Evolutionary conservation across 2,113 vertebrate species (phyloP).

Genomic region (Lepus timidus): DNA sequence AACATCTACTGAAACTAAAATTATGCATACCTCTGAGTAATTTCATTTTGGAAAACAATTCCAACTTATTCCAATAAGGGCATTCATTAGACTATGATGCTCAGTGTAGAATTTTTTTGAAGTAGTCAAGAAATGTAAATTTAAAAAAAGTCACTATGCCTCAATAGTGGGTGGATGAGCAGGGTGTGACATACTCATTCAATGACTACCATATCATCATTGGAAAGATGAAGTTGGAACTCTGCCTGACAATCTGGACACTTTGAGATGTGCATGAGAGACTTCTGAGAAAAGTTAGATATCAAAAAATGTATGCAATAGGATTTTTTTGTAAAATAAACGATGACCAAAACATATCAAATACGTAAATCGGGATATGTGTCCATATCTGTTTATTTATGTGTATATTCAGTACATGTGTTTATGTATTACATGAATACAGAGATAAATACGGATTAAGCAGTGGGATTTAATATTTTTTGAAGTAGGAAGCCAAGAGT

Average conservation of each 20-base stretch:
- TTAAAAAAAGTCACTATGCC: not conserved
- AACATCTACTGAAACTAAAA: slow-evolving; percentile 30
- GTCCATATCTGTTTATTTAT: not conserved
- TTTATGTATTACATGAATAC: not conserved
- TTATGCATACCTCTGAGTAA: not conserved
- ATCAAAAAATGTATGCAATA: not conserved
- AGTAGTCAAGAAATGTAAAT: slow-evolving; percentile 8
- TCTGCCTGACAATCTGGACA: not conserved
- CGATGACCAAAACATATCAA: not conserved
- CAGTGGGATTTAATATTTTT: not conserved
- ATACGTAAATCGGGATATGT: too few relatives aligned
- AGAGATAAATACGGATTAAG: not conserved
- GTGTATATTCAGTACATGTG: not conserved
- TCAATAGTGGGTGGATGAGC: not conserved
- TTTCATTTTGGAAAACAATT: not conserved
- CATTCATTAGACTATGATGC: not conserved
- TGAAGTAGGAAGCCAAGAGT: not conserved
- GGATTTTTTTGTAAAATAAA: not conserved
- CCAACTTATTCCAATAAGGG: not conserved
- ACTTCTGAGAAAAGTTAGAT: not conserved
- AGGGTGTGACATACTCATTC: not conserved
- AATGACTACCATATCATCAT: not conserved
- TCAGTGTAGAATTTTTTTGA: slow-evolving; percentile 1
- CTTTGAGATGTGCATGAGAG: not conserved
- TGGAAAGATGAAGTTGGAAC: not conserved